Conservation (phyloP, 2,888 invertebrate species). For the Phyllotreta striolata region DNA sequence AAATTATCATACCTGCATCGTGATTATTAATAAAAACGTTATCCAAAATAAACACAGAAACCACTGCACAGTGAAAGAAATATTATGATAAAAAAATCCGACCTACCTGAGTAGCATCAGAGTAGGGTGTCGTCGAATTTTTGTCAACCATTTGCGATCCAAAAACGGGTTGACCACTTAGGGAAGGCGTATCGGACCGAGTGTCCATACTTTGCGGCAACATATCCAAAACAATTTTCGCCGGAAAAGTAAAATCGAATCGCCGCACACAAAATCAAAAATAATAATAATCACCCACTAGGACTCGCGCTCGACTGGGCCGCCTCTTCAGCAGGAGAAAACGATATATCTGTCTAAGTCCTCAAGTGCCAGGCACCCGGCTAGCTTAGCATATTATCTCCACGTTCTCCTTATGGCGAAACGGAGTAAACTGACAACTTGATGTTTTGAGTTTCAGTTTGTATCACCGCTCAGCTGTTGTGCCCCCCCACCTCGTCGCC, state of each 20-base stretch:
- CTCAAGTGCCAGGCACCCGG: slow-evolving; percentile 56
- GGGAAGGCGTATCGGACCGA: slow-evolving; percentile 60
- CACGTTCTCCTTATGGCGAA: slow-evolving; percentile 58
- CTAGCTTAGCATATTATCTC: slow-evolving; percentile 56
- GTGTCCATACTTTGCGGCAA: slow-evolving; percentile 72
- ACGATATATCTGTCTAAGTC: slow-evolving; percentile 52
- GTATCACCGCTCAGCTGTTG: slow-evolving; percentile 62
- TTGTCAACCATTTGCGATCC: slow-evolving; percentile 91
- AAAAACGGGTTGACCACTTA: slow-evolving; percentile 77
- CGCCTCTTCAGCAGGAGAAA: slow-evolving; percentile 31
- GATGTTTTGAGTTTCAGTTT: slow-evolving; percentile 62
- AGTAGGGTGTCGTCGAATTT: slow-evolving; percentile 93
- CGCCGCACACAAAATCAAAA: no score
- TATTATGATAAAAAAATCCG: slow-evolving; percentile 11
- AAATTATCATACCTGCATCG: slow-evolving; percentile 22
- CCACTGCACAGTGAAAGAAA: slow-evolving; percentile 29
- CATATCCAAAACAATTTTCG: slow-evolving; percentile 63
- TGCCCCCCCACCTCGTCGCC: slow-evolving; percentile 48
- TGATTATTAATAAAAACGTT: slow-evolving; percentile 24
- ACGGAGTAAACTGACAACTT: slow-evolving; percentile 68
- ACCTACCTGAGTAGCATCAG: slow-evolving; percentile 96
- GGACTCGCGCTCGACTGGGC: slow-evolving; percentile 32
- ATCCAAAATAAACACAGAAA: slow-evolving; percentile 31
- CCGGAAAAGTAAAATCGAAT: slow-evolving; percentile 13
- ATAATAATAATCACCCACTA: slow-evolving; percentile 35